These are phyloP conservation scores for Cephalotes varians DNA, from an alignment of 2,888 invertebrate genomes.

Conservation along the genomic window DNA sequence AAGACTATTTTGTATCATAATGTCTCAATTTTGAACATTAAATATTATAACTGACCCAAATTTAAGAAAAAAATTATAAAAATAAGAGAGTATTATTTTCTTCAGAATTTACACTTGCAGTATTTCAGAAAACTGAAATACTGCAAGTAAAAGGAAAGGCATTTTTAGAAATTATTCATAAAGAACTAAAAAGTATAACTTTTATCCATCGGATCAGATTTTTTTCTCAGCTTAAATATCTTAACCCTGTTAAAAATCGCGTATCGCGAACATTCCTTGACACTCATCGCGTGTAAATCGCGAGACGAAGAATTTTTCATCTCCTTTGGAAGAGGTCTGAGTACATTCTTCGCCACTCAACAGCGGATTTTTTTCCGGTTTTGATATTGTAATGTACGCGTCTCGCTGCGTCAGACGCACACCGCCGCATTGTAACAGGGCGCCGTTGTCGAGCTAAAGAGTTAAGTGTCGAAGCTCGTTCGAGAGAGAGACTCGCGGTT, in stretches of 20 bases:
- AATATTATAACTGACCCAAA: not conserved
- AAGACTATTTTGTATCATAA: not conserved
- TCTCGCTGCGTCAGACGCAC: conserved; percentile 1
- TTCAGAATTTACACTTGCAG: not conserved
- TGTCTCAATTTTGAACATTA: not conserved
- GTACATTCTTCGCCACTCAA: conserved; percentile 4
- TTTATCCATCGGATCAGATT: not conserved
- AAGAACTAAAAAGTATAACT: not conserved
- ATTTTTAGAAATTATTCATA: not conserved
- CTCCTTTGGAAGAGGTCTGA: not conserved
- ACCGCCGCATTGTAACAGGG: conserved; percentile 3
- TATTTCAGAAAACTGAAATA: not conserved
- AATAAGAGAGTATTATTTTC: not conserved
- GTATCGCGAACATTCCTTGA: not conserved
- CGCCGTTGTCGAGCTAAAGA: not conserved
- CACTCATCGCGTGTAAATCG: not conserved
- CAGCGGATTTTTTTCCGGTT: not conserved
- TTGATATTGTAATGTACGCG: conserved; percentile 32
- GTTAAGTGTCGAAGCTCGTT: conserved; percentile 12
- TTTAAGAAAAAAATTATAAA: not conserved
- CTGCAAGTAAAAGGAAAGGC: not conserved
- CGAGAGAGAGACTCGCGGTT: not conserved
- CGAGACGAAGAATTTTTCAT: conserved; percentile 1
- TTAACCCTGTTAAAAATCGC: not conserved
- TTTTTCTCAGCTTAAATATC: not conserved